These are phyloP conservation scores for Brachionichthys hirsutus DNA, from an alignment of 2,113 vertebrate species.

Conservation along the genomic window DNA sequence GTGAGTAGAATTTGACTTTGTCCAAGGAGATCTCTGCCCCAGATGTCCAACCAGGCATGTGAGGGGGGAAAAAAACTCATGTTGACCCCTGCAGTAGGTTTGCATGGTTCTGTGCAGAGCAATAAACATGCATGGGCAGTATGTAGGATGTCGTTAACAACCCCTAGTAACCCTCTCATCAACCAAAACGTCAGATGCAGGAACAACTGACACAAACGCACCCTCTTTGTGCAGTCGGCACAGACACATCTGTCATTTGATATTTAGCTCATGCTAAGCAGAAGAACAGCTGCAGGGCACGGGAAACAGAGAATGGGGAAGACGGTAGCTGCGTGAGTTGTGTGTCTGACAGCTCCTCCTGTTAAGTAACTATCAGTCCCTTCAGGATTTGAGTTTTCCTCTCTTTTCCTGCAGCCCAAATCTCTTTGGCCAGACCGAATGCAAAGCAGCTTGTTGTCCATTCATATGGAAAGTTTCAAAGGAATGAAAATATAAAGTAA, in stretches of 20 bases:
- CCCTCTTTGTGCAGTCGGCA: conserved; percentile 58
- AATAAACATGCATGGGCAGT: conserved; percentile 21
- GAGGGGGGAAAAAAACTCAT: neutral
- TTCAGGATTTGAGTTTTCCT: conserved; percentile 37
- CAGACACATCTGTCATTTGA: conserved; percentile 68
- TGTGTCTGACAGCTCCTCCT: conserved; percentile 65
- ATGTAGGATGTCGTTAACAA: conserved; percentile 16
- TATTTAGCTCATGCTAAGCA: conserved; percentile 72
- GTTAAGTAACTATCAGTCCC: conserved; percentile 46
- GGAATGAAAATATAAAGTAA: neutral
- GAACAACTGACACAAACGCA: conserved; percentile 63
- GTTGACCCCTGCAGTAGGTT: neutral
- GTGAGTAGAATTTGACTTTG: no score
- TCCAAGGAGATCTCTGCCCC: no score
- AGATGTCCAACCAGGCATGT: neutral
- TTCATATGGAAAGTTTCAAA: conserved; percentile 23
- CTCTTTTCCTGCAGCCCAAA: conserved; percentile 14
- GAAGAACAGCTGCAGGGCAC: conserved; percentile 70
- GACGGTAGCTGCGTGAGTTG: conserved; percentile 52
- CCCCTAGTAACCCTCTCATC: conserved; percentile 19
- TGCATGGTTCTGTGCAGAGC: neutral
- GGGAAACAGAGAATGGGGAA: conserved; percentile 61
- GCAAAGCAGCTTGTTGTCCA: conserved; percentile 36
- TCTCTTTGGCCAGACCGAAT: conserved; percentile 35
- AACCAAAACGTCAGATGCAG: conserved; percentile 46